Evolutionary conservation across 2,888 invertebrate genomes (phyloP).

Genomic region (Iselma pallidipennis): DNA sequence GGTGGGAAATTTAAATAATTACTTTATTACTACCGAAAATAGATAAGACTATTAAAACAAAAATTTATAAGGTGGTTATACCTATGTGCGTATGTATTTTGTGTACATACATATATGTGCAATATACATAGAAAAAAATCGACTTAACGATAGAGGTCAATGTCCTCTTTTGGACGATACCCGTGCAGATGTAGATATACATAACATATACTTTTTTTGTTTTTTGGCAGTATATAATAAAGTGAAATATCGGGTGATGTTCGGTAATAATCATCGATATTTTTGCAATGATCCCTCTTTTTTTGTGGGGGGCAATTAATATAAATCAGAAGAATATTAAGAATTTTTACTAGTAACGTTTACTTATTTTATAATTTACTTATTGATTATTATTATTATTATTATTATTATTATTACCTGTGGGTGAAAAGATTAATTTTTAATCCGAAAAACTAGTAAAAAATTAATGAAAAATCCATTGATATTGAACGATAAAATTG

Average conservation of each 20-base stretch:
- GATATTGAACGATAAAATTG: slow-evolving; percentile 37
- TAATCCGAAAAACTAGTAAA: neutral
- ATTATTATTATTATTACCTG: too few relatives aligned
- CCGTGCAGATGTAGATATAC: neutral
- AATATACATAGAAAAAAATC: neutral
- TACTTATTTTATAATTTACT: too few relatives aligned
- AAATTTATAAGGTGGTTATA: neutral
- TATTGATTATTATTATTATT: too few relatives aligned
- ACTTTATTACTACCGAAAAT: neutral
- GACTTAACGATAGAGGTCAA: slow-evolving; percentile 1
- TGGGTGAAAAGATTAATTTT: neutral
- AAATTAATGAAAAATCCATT: slow-evolving; percentile 25
- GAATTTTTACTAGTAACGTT: too few relatives aligned
- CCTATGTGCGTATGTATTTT: neutral
- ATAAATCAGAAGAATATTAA: too few relatives aligned
- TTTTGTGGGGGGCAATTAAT: too few relatives aligned
- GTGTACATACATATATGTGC: neutral
- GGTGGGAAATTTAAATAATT: neutral
- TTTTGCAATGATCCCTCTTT: neutral
- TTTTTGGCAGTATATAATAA: neutral
- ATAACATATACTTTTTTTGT: neutral
- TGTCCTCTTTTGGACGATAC: neutral
- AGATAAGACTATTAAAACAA: neutral
- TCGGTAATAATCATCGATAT: neutral
- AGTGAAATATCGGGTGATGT: neutral